These are phyloP conservation scores for Acanthosepion esculentum DNA, from an alignment of 2,888 invertebrate species.

Conservation along the genomic window DNA sequence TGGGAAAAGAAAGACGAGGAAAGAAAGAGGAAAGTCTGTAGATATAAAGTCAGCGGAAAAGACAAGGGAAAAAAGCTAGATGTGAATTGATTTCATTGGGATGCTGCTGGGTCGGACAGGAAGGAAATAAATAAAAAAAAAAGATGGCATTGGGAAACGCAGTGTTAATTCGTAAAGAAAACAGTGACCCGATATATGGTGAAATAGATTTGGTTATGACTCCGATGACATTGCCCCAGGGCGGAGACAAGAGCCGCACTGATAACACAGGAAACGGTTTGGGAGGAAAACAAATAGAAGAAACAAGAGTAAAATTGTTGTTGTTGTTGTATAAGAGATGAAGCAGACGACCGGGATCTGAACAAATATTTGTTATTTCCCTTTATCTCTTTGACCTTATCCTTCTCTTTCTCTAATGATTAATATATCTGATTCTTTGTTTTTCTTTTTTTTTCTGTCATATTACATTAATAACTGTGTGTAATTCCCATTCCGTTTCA, in stretches of 20 bases:
- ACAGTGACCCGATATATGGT: background rate
- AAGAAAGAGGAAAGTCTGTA: background rate
- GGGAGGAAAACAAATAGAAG: conserved; percentile 6
- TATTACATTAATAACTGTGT: too few relatives aligned
- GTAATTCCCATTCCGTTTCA: background rate
- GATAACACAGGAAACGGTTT: background rate
- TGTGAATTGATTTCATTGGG: background rate
- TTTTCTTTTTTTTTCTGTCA: too few relatives aligned
- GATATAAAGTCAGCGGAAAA: background rate
- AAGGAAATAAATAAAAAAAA: conserved; percentile 14
- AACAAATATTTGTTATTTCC: background rate
- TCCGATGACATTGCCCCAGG: background rate
- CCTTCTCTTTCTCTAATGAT: too few relatives aligned
- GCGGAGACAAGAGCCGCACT: background rate
- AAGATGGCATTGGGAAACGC: background rate
- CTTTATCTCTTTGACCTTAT: background rate
- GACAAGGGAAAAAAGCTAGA: background rate
- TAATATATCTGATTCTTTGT: too few relatives aligned
- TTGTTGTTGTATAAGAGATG: background rate
- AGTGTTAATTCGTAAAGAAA: conserved; percentile 8
- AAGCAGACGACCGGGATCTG: background rate
- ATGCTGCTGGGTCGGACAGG: background rate
- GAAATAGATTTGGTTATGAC: background rate
- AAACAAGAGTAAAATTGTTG: background rate
- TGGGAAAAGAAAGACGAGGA: background rate